Evolutionary conservation across 2,113 vertebrate genomes (phyloP).

Genomic region (Osmerus eperlanus): DNA sequence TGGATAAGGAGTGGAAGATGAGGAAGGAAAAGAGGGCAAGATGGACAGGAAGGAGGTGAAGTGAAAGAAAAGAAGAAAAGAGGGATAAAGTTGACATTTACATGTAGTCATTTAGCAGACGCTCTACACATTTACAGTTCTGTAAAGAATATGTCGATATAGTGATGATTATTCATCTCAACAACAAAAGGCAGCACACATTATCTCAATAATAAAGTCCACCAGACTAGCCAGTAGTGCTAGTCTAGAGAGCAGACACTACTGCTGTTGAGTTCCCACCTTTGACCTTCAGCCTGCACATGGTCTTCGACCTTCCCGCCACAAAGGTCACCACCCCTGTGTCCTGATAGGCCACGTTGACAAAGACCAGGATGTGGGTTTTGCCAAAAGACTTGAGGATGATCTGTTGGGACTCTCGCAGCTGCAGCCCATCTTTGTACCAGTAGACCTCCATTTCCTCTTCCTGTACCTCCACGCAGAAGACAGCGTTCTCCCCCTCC

Average conservation of each 20-base stretch:
- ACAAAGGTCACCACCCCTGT: slow-evolving; percentile 85
- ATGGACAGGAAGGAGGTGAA: not conserved
- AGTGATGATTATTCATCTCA: no score
- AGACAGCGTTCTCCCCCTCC: slow-evolving; percentile 89
- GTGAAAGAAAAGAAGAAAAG: not conserved
- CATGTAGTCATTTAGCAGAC: no score
- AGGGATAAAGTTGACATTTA: no score
- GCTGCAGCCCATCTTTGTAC: slow-evolving; percentile 81
- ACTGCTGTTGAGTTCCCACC: slow-evolving; percentile 61
- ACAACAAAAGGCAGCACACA: no score
- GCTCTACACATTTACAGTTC: no score
- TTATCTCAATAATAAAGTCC: no score
- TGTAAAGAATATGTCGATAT: no score
- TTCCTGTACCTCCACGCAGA: slow-evolving; percentile 85
- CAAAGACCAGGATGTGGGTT: slow-evolving; percentile 89
- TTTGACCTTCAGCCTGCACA: slow-evolving; percentile 89
- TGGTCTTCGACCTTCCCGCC: slow-evolving; percentile 79
- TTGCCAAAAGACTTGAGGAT: slow-evolving; percentile 88
- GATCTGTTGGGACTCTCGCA: slow-evolving; percentile 71
- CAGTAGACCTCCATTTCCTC: slow-evolving; percentile 78
- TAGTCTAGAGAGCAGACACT: no score
- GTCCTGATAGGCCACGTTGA: slow-evolving; percentile 83
- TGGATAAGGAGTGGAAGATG: no score
- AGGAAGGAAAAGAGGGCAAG: no score
- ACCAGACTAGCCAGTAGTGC: no score